Percentiles rank a stretch among this genome's conserved stretches.
Conservation (phyloP, 2,113 vertebrate species). For the Xerus inauris region DNA sequence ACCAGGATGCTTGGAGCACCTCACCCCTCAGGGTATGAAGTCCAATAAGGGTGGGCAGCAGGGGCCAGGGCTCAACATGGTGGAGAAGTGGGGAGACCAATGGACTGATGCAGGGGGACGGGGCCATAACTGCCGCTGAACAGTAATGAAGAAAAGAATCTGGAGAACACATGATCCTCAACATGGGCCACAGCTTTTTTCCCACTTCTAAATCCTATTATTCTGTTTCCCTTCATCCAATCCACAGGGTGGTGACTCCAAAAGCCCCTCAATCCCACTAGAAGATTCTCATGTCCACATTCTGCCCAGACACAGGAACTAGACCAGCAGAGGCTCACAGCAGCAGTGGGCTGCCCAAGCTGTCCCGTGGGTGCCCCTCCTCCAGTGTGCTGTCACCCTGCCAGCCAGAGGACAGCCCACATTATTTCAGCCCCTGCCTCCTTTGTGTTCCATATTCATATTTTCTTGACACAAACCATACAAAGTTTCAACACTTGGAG, state of each 20-base stretch:
- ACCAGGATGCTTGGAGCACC: neutral
- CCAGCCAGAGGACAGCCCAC: conserved; percentile 28
- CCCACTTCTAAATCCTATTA: neutral
- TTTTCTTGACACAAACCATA: conserved; percentile 89
- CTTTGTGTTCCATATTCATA: conserved; percentile 82
- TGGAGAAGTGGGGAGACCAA: neutral
- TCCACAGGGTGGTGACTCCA: neutral
- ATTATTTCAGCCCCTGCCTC: conserved; percentile 57
- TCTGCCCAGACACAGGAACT: neutral
- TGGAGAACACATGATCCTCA: neutral
- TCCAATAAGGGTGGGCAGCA: no score
- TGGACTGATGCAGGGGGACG: rapidly evolving
- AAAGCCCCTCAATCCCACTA: conserved; percentile 18
- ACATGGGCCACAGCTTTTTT: neutral
- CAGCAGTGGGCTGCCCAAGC: neutral
- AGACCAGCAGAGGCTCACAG: neutral
- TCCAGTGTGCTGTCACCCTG: neutral
- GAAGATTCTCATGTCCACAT: neutral
- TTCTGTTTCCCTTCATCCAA: neutral
- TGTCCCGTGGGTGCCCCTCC: neutral
- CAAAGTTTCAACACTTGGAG: conserved; percentile 88
- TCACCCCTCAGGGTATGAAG: neutral
- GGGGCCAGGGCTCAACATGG: no score
- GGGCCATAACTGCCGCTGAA: neutral
- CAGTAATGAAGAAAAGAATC: neutral